Evolutionary conservation across 2,888 invertebrate species (phyloP).

Genomic region (Syrista parreyssii): DNA sequence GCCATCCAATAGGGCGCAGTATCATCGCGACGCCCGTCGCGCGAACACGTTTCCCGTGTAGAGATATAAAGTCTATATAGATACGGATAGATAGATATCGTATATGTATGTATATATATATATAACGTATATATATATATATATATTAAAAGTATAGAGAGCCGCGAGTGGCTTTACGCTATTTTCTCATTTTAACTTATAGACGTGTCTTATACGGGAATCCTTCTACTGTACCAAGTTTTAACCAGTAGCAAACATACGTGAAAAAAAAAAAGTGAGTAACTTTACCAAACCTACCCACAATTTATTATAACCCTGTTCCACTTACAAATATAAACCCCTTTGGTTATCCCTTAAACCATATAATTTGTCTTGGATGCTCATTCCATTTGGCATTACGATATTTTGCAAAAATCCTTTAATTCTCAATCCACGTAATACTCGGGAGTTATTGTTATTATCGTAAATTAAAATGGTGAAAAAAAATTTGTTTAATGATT

Average conservation of each 20-base stretch:
- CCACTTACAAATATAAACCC: background rate
- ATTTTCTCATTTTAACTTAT: background rate
- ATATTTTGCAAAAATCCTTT: background rate
- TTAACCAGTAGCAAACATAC: background rate
- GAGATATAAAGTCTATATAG: background rate
- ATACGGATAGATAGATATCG: background rate
- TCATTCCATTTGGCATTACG: background rate
- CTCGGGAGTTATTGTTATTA: background rate
- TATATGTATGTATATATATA: background rate
- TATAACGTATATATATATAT: background rate
- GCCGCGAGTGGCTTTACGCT: conserved; percentile 1
- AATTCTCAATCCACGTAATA: background rate
- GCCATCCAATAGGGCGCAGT: conserved; percentile 65
- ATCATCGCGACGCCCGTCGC: conserved; percentile 64
- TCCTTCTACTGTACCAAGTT: background rate
- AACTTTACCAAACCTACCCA: background rate
- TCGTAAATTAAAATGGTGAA: background rate
- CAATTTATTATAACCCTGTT: background rate
- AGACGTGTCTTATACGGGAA: background rate
- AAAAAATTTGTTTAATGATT: background rate
- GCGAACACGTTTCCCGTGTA: conserved; percentile 40
- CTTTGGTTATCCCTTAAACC: background rate
- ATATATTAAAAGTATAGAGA: background rate
- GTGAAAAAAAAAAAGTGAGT: background rate
- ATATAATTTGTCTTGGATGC: background rate